Percentiles rank a stretch among this genome's conserved stretches.
phyloP scores from a whole-genome alignment of 2,113 vertebrate genomes.

The Colinus virginianus region DNA sequence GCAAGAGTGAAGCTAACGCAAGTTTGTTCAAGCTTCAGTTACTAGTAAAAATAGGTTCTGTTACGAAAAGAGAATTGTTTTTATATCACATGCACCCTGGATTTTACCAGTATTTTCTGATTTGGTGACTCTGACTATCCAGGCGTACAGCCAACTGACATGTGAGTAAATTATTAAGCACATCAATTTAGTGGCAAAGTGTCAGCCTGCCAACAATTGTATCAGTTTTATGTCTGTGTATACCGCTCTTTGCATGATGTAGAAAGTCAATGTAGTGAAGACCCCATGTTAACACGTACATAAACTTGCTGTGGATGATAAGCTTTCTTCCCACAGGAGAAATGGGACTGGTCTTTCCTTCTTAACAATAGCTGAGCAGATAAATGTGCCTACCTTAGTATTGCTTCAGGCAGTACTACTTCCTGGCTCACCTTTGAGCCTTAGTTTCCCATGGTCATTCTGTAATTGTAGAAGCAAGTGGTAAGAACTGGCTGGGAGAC shows the following conservation, averaged over 20 bases:
- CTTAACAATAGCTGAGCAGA: neutral
- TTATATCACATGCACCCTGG: neutral
- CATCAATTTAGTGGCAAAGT: neutral
- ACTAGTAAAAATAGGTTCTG: neutral
- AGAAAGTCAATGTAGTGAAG: neutral
- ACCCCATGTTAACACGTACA: neutral
- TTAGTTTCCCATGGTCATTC: neutral
- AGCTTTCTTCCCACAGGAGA: neutral
- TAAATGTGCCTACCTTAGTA: neutral
- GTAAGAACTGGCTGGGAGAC: neutral
- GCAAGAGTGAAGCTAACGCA: neutral
- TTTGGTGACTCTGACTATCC: neutral
- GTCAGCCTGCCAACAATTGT: neutral
- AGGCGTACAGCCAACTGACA: neutral
- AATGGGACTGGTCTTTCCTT: neutral
- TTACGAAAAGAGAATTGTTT: neutral
- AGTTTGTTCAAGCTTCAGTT: neutral
- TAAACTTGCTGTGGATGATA: neutral
- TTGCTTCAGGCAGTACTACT: conserved; percentile 4
- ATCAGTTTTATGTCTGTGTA: neutral
- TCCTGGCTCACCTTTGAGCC: neutral
- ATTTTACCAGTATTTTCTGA: neutral
- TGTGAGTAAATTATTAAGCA: neutral
- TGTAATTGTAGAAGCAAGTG: neutral
- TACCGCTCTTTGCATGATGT: neutral